phyloP scores from a whole-genome alignment of 2,797 vertebrate species.

The Centroberyx gerrardi region DNA sequence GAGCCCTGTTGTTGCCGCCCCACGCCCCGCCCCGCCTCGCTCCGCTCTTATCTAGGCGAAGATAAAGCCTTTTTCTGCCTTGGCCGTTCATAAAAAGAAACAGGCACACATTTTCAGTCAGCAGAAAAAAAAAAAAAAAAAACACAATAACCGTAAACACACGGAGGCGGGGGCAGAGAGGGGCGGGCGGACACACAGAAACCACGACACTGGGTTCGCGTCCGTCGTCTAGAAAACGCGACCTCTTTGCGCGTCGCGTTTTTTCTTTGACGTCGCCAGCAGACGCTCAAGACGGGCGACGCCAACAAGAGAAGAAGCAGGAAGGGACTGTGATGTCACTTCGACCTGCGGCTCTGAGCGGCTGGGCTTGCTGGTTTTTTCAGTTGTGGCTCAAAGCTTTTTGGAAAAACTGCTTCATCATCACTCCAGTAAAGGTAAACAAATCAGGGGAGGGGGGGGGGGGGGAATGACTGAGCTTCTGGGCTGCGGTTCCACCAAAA shows the following conservation, averaged over 20 bases:
- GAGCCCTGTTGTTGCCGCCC: constrained; percentile 20
- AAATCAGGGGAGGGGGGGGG: too few species aligned
- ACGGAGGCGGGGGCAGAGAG: background rate
- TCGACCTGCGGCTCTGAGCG: constrained; percentile 16
- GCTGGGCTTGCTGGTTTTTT: constrained; percentile 20
- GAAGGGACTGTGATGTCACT: background rate
- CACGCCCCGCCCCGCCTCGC: too few species aligned
- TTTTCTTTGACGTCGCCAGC: constrained; percentile 42
- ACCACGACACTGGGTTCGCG: constrained; percentile 8
- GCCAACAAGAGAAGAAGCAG: constrained; percentile 18
- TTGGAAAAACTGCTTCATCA: background rate
- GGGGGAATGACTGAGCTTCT: background rate
- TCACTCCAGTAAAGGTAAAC: constrained; percentile 1
- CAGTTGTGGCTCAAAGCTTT: background rate
- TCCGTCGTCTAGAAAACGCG: constrained; percentile 21
- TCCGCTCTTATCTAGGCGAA: constrained; percentile 14
- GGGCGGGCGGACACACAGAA: background rate
- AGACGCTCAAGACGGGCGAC: background rate
- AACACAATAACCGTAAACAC: constrained; percentile 54
- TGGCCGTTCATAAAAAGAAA: background rate
- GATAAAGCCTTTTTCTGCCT: constrained; percentile 24
- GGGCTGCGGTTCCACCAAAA: background rate
- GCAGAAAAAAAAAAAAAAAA: constrained; percentile 19
- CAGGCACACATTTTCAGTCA: constrained; percentile 6
- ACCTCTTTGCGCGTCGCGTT: background rate